These are phyloP conservation scores for Euleptes europaea DNA, from an alignment of 2,113 vertebrate genomes.

Conservation along the genomic window DNA sequence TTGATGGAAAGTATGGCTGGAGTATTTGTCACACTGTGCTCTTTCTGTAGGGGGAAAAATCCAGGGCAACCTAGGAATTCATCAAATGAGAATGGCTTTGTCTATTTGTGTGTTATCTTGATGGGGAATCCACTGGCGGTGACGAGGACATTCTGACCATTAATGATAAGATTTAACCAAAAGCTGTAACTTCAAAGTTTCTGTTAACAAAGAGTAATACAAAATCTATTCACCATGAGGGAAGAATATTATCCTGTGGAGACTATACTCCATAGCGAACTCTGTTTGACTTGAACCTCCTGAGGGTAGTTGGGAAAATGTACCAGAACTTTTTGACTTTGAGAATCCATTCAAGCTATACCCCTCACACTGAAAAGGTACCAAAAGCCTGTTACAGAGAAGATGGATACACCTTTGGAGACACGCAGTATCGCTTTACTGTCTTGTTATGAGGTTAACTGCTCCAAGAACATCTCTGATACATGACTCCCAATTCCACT, in stretches of 20 bases:
- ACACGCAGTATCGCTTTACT: not conserved
- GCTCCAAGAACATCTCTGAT: not conserved
- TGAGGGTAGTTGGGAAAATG: not conserved
- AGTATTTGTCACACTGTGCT: not conserved
- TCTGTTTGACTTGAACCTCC: slow-evolving; percentile 2
- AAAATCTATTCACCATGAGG: slow-evolving; percentile 8
- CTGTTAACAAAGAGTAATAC: not conserved
- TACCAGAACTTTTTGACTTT: slow-evolving; percentile 42
- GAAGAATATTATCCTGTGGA: slow-evolving; percentile 11
- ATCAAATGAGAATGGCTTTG: not conserved
- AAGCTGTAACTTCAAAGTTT: accelerated
- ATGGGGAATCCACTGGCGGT: not conserved
- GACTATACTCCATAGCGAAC: not conserved
- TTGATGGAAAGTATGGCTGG: not conserved
- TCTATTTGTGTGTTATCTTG: not conserved
- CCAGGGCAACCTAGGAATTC: not conserved
- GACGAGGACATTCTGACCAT: not conserved
- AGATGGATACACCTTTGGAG: slow-evolving; percentile 27
- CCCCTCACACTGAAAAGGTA: not conserved
- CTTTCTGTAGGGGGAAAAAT: not conserved
- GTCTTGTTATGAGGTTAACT: not conserved
- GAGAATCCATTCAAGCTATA: not conserved
- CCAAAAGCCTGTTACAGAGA: slow-evolving; percentile 9
- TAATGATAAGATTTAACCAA: not conserved
- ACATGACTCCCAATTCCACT: not conserved